These are phyloP conservation scores for Rambutsinella grinnellia DNA, from an alignment of 2,888 invertebrate genomes.

Conservation along the genomic window DNA sequence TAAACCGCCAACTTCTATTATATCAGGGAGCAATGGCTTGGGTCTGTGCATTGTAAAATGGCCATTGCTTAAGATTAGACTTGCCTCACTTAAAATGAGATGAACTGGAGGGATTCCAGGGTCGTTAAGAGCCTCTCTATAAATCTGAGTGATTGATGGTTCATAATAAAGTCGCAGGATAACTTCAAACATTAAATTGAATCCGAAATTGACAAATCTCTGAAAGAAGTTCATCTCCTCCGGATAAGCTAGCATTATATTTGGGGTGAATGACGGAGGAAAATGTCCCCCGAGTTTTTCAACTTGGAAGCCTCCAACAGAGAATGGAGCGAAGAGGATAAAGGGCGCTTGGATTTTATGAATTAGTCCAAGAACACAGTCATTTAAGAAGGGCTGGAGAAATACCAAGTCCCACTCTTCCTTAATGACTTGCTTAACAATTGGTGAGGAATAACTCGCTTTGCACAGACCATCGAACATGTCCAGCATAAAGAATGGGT, in stretches of 20 bases:
- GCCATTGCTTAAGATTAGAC: conserved; percentile 85
- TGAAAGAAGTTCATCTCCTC: conserved; percentile 66
- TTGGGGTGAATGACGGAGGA: conserved; percentile 67
- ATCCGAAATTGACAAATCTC: conserved; percentile 62
- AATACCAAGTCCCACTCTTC: conserved; percentile 38
- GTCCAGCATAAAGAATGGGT: conserved; percentile 12
- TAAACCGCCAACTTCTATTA: conserved; percentile 66
- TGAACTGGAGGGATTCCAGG: conserved; percentile 79
- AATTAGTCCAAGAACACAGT: conserved; percentile 66
- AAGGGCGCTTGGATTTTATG: conserved; percentile 67
- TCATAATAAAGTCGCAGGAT: conserved; percentile 68
- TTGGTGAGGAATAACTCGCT: conserved; percentile 24
- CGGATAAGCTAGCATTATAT: conserved; percentile 64
- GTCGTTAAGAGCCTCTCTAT: conserved; percentile 71
- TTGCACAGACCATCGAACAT: conserved; percentile 2
- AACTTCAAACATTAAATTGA: conserved; percentile 68
- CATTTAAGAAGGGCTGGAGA: conserved; percentile 61
- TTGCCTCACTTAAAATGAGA: conserved; percentile 79
- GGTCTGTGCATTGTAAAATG: conserved; percentile 60
- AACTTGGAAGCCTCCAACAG: background rate
- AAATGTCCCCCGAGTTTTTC: conserved; percentile 57
- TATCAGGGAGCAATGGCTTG: conserved; percentile 62
- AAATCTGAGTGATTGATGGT: conserved; percentile 35
- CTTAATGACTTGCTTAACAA: too few relatives aligned
- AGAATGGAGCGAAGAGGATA: conserved; percentile 66